These are phyloP conservation scores for human (Homo sapiens) DNA, from an alignment of 2,113 vertebrate species.

Conservation along the genomic window GRCh38 chr3:120592501-120593000, in stretches of 20 bases:
- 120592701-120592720: not conserved
- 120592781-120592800: not conserved
- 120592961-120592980: not conserved
- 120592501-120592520: not conserved
- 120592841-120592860: not conserved
- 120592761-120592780: constrained; percentile 13
- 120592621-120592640: not conserved
- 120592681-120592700: not conserved
- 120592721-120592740: not conserved
- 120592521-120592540: not conserved
- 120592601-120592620: not conserved
- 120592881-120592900: constrained; percentile 9
- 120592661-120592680: not conserved
- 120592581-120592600: not conserved
- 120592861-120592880: not conserved
- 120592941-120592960: constrained; percentile 13
- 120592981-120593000: not conserved
- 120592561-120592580: not conserved
- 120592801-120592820: constrained; percentile 14
- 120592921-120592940: not conserved
- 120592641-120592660: not conserved
- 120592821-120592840: not conserved
- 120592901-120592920: not conserved
- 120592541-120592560: not conserved
- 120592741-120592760: not conserved